Conservation (phyloP, 2,113 vertebrate genomes). For the Eubucco bourcierii region DNA sequence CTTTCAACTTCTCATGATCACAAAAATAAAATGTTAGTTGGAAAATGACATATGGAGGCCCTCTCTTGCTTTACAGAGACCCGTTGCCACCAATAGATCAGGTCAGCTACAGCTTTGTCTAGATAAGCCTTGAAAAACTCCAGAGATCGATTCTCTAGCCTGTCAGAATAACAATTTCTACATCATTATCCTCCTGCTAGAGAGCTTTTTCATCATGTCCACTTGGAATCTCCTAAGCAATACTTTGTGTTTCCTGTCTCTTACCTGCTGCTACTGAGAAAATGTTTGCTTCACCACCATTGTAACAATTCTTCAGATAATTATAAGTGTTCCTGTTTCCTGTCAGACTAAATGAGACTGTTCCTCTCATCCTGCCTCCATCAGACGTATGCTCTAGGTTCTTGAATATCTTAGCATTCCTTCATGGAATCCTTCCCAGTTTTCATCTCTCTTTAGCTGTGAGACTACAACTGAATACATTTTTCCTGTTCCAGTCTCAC, state of each 20-base stretch:
- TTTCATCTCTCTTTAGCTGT: not conserved
- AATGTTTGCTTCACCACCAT: not conserved
- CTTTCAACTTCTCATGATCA: not conserved
- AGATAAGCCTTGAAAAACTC: not conserved
- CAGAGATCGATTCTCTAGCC: not conserved
- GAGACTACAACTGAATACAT: not conserved
- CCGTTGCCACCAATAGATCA: rapidly evolving
- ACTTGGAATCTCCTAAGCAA: not conserved
- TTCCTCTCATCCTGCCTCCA: not conserved
- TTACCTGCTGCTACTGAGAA: not conserved
- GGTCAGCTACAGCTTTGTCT: not conserved
- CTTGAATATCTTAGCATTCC: not conserved
- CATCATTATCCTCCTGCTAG: not conserved
- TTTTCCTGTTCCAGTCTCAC: not conserved
- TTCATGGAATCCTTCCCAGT: not conserved
- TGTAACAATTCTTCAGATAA: not conserved
- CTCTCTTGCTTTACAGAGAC: not conserved
- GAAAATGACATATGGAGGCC: not conserved
- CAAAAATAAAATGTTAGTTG: not conserved
- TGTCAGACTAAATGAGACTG: not conserved
- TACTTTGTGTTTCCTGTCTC: not conserved
- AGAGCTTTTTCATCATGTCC: rapidly evolving
- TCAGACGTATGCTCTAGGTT: not conserved
- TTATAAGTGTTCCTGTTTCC: not conserved
- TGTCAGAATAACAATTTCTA: not conserved